phyloP scores from a whole-genome alignment of 2,888 invertebrate species.

The Acleris sparsana region DNA sequence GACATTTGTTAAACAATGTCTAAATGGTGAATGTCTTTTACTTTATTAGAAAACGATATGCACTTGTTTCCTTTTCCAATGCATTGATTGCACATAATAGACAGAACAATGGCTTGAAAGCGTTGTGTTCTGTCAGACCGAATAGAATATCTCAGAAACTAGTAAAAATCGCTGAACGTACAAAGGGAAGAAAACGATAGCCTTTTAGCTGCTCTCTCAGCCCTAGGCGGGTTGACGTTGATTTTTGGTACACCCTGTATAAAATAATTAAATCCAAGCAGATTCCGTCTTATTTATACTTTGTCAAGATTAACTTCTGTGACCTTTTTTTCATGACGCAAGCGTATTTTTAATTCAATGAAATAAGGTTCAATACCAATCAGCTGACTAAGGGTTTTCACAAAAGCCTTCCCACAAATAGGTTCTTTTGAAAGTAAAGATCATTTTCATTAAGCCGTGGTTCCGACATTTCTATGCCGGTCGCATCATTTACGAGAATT shows the following conservation, averaged over 20 bases:
- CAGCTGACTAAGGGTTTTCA: constrained; percentile 8
- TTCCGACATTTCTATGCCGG: constrained; percentile 13
- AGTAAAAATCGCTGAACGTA: too few species aligned
- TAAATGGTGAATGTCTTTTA: constrained; percentile 60
- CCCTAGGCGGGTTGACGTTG: too few species aligned
- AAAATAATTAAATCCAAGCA: too few species aligned
- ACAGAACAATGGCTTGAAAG: constrained; percentile 60
- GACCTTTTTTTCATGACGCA: not conserved
- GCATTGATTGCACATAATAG: constrained; percentile 42
- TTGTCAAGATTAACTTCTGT: too few species aligned
- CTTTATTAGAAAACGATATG: constrained; percentile 43
- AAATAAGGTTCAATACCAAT: not conserved
- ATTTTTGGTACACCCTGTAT: too few species aligned
- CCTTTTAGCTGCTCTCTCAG: too few species aligned
- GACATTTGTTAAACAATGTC: constrained; percentile 63
- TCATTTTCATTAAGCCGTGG: constrained; percentile 16
- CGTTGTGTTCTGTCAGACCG: constrained; percentile 51
- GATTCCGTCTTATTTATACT: too few species aligned
- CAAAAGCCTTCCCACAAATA: constrained; percentile 1
- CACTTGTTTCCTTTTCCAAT: constrained; percentile 25
- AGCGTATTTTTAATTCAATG: not conserved
- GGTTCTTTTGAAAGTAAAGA: constrained; percentile 10
- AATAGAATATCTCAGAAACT: too few species aligned
- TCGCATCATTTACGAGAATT: constrained; percentile 24
- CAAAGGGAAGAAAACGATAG: too few species aligned